A percentile compares a stretch with the other conserved stretches of the same genome.
Evolutionary conservation across 1,140 invertebrate species (phyloP).

Genomic region (Antheraea pernyi): DNA sequence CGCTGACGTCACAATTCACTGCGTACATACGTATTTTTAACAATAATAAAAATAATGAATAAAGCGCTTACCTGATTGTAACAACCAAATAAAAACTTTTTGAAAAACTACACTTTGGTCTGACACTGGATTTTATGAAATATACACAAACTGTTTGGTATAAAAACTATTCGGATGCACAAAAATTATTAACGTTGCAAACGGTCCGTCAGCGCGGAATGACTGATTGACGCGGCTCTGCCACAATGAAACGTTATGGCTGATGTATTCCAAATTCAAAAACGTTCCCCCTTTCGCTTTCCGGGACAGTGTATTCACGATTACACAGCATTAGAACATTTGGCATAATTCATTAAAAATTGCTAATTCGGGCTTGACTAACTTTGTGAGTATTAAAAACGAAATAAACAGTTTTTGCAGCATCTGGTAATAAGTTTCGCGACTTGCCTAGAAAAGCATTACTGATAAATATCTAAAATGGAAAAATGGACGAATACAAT

Average conservation of each 20-base stretch:
- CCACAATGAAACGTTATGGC: not conserved
- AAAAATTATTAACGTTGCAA: not conserved
- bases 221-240: constrained; percentile 3
- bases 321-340: not conserved
- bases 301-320: not conserved
- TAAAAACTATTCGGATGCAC: not conserved
- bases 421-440: too few relatives aligned
- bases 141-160: not conserved
- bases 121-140: not conserved
- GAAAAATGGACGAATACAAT: too few relatives aligned
- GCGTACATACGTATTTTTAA: too few relatives aligned
- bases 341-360: too few relatives aligned
- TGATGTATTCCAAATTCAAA: not conserved
- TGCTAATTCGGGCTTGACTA: too few relatives aligned
- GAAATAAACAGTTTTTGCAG: too few relatives aligned
- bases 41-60: not conserved
- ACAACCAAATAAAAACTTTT: not conserved
- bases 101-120: not conserved
- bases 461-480: too few relatives aligned
- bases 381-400: too few relatives aligned
- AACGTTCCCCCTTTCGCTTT: constrained; percentile 2
- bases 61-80: not conserved
- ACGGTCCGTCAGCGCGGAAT: constrained; percentile 6
- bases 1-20: too few relatives aligned
- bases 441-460: too few relatives aligned